These are phyloP conservation scores for Camponotus fellah DNA, from an alignment of 2,888 invertebrate genomes.

Conservation along the genomic window DNA sequence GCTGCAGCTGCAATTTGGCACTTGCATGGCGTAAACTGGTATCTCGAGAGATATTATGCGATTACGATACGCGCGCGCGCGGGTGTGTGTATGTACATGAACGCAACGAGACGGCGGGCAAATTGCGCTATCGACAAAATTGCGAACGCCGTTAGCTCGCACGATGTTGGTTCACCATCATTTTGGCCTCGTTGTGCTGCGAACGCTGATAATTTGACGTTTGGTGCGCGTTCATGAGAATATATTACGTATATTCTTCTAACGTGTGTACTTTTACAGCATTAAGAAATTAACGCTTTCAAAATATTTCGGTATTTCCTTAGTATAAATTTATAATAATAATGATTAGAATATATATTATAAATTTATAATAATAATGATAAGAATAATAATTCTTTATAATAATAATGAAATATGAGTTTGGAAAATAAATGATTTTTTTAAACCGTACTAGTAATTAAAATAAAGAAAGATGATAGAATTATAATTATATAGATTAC, in stretches of 20 bases:
- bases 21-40: constrained; percentile 47
- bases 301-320: background rate
- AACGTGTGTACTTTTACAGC: background rate
- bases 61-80: constrained; percentile 24
- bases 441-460: background rate
- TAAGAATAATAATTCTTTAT: too few species aligned
- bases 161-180: constrained; percentile 36
- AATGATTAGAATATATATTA: too few species aligned
- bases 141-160: constrained; percentile 33
- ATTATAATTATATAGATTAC: background rate
- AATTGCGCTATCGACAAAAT: constrained; percentile 48
- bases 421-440: too few species aligned
- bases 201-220: constrained; percentile 14
- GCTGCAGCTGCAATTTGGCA: constrained; percentile 50
- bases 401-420: too few species aligned
- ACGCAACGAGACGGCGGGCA: constrained; percentile 28
- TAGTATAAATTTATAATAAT: background rate
- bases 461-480: background rate
- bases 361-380: too few species aligned
- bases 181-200: constrained; percentile 10
- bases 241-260: background rate
- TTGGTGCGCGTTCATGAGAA: background rate
- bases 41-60: constrained; percentile 52
- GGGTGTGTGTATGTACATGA: background rate
- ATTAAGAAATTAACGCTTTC: constrained; percentile 5